Percentiles rank a stretch among this genome's conserved stretches.
phyloP scores from a whole-genome alignment of 2,888 invertebrate species.

The Acutogordius australiensis region DNA sequence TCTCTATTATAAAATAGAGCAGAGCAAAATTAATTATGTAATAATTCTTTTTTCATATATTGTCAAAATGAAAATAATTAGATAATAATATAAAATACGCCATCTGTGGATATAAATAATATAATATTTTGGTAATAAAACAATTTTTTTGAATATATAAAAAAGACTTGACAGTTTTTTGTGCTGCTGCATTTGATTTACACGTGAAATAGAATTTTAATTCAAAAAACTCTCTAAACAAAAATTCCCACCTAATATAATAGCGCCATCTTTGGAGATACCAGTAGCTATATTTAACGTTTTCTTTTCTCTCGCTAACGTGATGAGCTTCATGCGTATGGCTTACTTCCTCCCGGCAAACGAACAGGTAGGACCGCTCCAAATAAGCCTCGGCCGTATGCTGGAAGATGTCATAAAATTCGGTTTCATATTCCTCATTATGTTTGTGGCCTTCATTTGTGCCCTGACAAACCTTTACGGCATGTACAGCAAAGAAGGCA shows the following conservation, averaged over 20 bases:
- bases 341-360: constrained; percentile 21
- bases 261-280: not conserved
- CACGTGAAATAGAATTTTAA: no score
- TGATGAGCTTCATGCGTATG: constrained; percentile 19
- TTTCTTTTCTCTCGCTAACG: constrained; percentile 19
- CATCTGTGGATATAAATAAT: no score
- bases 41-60: no score
- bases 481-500: constrained; percentile 15
- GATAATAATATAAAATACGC: no score
- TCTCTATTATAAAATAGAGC: no score
- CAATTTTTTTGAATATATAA: no score
- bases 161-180: no score
- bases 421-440: constrained; percentile 20
- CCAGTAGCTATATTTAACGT: constrained; percentile 20
- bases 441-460: constrained; percentile 20
- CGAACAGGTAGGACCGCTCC: constrained; percentile 21
- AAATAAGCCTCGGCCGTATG: constrained; percentile 20
- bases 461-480: constrained; percentile 20
- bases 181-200: no score
- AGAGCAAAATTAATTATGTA: no score
- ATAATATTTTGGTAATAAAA: no score
- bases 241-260: not conserved
- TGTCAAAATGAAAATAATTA: no score
- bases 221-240: no score
- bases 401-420: constrained; percentile 19